Conservation (phyloP, 2,113 vertebrate genomes). For the Equus quagga region DNA sequence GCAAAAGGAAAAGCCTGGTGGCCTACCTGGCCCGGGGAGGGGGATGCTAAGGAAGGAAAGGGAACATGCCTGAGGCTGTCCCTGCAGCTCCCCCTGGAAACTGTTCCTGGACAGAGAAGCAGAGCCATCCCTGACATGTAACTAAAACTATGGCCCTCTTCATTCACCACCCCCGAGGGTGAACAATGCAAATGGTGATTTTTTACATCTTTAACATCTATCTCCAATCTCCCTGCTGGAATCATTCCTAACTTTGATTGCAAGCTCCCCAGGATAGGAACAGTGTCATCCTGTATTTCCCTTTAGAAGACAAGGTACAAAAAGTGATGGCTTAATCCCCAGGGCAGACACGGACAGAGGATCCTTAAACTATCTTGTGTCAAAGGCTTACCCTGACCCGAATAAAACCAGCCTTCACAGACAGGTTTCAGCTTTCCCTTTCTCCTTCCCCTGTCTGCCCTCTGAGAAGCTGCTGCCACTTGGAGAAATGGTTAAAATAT, state of each 20-base stretch:
- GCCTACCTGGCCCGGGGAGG: neutral
- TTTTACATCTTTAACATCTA: neutral
- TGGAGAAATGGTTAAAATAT: conserved; percentile 16
- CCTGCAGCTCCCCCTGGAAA: neutral
- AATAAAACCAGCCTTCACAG: neutral
- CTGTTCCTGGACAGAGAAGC: conserved; percentile 2
- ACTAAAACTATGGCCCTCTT: neutral
- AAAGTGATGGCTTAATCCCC: neutral
- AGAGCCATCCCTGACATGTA: neutral
- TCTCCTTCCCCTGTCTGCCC: neutral
- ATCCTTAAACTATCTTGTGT: neutral
- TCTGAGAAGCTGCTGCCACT: neutral
- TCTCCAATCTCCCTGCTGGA: neutral
- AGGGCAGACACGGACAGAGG: neutral
- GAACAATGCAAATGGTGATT: neutral
- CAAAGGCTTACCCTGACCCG: neutral
- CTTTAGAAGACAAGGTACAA: conserved; percentile 21
- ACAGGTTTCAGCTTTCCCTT: neutral
- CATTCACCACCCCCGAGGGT: neutral
- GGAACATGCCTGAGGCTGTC: neutral
- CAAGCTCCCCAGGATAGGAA: neutral
- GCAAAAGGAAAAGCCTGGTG: neutral
- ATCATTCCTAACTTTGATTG: neutral
- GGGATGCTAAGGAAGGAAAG: neutral
- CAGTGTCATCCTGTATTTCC: neutral